phyloP scores from a whole-genome alignment of 2,113 vertebrate genomes.

The Paradisaea rubra region DNA sequence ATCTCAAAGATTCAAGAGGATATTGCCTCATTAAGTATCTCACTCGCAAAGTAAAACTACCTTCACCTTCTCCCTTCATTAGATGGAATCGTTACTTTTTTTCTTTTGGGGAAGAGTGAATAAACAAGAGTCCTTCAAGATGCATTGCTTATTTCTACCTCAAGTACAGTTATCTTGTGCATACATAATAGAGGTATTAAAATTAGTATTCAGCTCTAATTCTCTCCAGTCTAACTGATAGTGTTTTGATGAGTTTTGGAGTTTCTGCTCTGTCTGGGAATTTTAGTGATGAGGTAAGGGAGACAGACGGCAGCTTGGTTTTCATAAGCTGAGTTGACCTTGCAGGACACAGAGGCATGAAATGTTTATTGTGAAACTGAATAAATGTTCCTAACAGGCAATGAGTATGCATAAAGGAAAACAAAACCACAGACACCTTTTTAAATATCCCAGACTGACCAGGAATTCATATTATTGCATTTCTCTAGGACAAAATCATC shows the following conservation, averaged over 20 bases:
- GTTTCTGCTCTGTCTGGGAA: constrained; percentile 45
- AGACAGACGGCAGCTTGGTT: constrained; percentile 12
- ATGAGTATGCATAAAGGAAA: neutral
- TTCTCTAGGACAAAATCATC: neutral
- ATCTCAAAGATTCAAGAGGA: constrained; percentile 73
- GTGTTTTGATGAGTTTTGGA: constrained; percentile 51
- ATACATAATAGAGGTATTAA: constrained; percentile 5
- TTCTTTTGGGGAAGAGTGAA: constrained; percentile 35
- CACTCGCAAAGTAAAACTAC: constrained; percentile 53
- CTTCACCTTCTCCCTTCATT: constrained; percentile 68
- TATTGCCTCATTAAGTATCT: constrained; percentile 72
- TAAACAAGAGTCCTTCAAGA: constrained; percentile 57
- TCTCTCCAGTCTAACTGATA: constrained; percentile 19
- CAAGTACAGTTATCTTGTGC: constrained; percentile 7
- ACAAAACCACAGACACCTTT: neutral
- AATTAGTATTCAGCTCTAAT: constrained; percentile 52
- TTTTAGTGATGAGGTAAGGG: constrained; percentile 46
- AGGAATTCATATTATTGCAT: neutral
- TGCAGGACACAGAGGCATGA: constrained; percentile 8
- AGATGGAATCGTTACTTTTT: constrained; percentile 30
- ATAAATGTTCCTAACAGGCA: neutral
- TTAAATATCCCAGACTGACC: neutral
- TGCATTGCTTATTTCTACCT: constrained; percentile 18
- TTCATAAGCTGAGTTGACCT: constrained; percentile 50
- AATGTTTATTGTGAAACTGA: constrained; percentile 14